These are phyloP conservation scores for Penaeus monodon DNA, from an alignment of 2,888 invertebrate species.

Conservation along the genomic window DNA sequence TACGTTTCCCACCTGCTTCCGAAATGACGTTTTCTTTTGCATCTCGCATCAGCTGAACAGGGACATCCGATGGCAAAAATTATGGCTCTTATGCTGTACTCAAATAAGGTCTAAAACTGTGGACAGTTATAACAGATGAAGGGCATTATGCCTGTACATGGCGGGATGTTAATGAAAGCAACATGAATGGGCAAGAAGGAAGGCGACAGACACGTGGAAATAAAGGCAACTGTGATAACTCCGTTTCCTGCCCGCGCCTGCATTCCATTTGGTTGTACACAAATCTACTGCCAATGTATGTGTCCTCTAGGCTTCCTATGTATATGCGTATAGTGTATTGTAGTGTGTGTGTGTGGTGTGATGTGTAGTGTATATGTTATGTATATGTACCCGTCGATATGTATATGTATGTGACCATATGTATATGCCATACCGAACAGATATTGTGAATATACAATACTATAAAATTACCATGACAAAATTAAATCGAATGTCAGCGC, in stretches of 20 bases:
- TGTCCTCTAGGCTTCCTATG: too few species aligned
- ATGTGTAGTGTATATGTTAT: too few species aligned
- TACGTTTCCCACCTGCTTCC: conserved; percentile 27
- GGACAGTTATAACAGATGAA: neutral
- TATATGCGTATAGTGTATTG: too few species aligned
- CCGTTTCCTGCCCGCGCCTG: neutral
- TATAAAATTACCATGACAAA: too few species aligned
- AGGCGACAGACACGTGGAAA: neutral
- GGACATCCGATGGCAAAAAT: neutral
- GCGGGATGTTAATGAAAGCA: conserved; percentile 15
- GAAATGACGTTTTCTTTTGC: conserved; percentile 21
- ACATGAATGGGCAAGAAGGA: conserved; percentile 1
- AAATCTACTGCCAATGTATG: too few species aligned
- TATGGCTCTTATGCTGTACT: neutral
- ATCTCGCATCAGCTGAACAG: conserved; percentile 4
- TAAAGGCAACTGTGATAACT: neutral
- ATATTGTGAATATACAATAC: too few species aligned
- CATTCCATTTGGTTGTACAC: too few species aligned
- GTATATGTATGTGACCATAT: too few species aligned
- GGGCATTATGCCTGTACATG: neutral
- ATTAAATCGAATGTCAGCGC: too few species aligned
- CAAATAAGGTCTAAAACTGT: neutral
- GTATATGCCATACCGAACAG: too few species aligned
- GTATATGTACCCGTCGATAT: too few species aligned
- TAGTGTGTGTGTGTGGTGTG: too few species aligned